phyloP scores from a whole-genome alignment of 2,113 vertebrate species.

The Hepsetus odoe region DNA sequence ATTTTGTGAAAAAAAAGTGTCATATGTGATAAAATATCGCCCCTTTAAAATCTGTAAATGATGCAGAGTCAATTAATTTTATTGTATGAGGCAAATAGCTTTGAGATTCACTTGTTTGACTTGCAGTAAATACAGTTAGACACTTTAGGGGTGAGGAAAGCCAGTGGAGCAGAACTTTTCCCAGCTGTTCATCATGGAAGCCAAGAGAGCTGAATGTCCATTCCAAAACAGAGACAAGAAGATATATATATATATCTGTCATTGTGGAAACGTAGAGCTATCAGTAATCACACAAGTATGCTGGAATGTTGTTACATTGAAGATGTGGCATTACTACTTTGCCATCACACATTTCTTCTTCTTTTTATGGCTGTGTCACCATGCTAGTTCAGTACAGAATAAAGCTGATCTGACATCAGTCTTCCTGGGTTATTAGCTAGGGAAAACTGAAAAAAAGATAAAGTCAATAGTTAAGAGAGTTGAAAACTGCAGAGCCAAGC shows the following conservation, averaged over 20 bases:
- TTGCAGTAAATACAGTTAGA: slow-evolving; percentile 17
- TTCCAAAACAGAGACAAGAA: not conserved
- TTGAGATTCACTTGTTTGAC: slow-evolving; percentile 4
- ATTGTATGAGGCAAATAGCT: not conserved
- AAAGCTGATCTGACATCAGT: not conserved
- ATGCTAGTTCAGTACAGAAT: not conserved
- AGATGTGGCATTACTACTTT: not conserved
- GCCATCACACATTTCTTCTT: not conserved
- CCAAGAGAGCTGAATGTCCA: not conserved
- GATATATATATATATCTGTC: slow-evolving; percentile 4
- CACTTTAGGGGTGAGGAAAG: slow-evolving; percentile 24
- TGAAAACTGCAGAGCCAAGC: not conserved
- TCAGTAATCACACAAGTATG: slow-evolving; percentile 3
- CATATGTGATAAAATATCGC: too few species aligned
- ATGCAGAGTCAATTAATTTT: not conserved
- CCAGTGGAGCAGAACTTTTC: slow-evolving; percentile 15
- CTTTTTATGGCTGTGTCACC: not conserved
- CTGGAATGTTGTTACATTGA: slow-evolving; percentile 1
- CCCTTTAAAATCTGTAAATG: not conserved
- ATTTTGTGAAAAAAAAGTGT: too few species aligned
- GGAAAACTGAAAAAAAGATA: not conserved
- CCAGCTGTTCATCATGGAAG: not conserved
- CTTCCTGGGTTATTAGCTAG: not conserved
- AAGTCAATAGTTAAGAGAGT: not conserved
- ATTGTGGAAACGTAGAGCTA: slow-evolving; percentile 5